These are phyloP conservation scores for Villa cingulata DNA, from an alignment of 2,888 invertebrate species.

Conservation along the genomic window DNA sequence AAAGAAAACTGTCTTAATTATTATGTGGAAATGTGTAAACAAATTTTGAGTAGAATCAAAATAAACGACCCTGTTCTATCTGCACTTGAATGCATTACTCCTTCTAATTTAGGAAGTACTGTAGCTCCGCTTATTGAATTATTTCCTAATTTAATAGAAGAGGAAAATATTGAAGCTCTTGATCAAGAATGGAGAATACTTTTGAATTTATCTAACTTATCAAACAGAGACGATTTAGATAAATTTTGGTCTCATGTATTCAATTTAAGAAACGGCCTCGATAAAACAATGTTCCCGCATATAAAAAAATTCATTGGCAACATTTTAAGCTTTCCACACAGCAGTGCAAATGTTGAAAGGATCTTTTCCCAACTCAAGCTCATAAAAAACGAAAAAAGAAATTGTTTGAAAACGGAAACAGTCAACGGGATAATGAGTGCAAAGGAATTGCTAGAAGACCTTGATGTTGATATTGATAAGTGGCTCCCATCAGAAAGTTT, in stretches of 20 bases:
- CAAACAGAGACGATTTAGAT: not conserved
- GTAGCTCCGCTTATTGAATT: not conserved
- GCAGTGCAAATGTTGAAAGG: too few species aligned
- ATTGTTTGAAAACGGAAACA: too few species aligned
- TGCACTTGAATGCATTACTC: not conserved
- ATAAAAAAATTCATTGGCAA: not conserved
- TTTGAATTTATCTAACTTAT: slow-evolving; percentile 1
- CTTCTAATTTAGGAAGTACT: not conserved
- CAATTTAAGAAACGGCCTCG: not conserved
- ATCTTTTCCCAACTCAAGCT: too few species aligned
- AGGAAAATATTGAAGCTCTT: not conserved
- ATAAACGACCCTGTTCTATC: not conserved
- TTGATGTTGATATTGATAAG: not conserved
- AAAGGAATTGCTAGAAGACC: too few species aligned
- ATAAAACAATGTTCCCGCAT: not conserved
- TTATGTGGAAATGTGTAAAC: not conserved
- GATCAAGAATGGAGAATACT: not conserved
- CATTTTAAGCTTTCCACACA: too few species aligned
- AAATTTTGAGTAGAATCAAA: not conserved
- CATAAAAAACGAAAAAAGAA: too few species aligned
- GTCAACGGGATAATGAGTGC: too few species aligned
- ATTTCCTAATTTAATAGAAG: not conserved
- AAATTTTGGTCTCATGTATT: slow-evolving; percentile 1
- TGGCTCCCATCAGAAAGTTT: not conserved
- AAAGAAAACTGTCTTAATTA: not conserved